phyloP scores from a whole-genome alignment of 2,113 vertebrate species.

The Zosterops borbonicus region DNA sequence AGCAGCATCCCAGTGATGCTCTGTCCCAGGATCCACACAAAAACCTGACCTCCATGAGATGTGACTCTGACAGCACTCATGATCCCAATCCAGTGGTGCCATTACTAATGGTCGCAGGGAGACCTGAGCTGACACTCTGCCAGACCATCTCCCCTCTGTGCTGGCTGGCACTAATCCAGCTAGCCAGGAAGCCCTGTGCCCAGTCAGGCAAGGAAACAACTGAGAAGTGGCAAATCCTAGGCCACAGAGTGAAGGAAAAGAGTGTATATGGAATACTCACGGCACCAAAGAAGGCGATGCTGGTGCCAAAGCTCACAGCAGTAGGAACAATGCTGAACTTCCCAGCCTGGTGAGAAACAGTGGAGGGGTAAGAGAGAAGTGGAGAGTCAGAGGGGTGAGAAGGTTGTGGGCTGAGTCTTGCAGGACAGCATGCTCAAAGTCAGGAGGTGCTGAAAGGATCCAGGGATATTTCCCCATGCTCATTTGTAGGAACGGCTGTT shows the following conservation, averaged over 20 bases:
- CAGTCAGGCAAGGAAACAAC: neutral
- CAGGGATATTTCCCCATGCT: neutral
- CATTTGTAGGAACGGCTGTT: neutral
- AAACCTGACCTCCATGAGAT: fast-evolving
- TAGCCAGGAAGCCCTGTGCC: too few species aligned
- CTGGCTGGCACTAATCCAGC: neutral
- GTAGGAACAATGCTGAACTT: slow-evolving; percentile 73
- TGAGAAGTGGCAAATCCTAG: neutral
- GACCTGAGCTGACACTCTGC: neutral
- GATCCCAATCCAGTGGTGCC: neutral
- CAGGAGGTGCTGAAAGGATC: neutral
- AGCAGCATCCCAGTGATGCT: neutral
- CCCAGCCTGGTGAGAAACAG: slow-evolving; percentile 67
- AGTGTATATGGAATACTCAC: slow-evolving; percentile 47
- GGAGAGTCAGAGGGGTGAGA: neutral
- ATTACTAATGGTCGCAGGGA: neutral
- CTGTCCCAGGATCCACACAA: neutral
- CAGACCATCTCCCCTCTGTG: neutral
- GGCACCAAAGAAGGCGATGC: slow-evolving; percentile 66
- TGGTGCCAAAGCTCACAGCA: slow-evolving; percentile 56
- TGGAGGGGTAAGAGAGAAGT: neutral
- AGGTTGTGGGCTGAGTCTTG: neutral
- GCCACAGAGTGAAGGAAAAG: fast-evolving
- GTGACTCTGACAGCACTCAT: neutral
- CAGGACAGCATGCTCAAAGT: neutral